Evolutionary conservation across 2,888 invertebrate species (phyloP), one percentile per base, ranked within the genome.

Genomic region (Ochropleura leucogaster): DNA sequence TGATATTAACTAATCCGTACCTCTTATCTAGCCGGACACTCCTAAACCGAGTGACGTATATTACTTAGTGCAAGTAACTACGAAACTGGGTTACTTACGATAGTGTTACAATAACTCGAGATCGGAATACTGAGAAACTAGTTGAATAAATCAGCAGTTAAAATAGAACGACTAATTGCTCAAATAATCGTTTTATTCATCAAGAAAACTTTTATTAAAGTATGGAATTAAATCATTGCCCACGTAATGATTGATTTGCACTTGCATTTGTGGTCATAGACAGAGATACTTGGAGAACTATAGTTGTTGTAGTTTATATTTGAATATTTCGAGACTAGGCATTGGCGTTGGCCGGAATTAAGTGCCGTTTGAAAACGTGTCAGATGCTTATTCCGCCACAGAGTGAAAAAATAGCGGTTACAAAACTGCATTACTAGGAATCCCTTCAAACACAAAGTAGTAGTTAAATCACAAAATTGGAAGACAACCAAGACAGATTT

Each of bases 71-170:
- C 78, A 66, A 75, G 75, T 74, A 68, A 74, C 69, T 47, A 65
- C 46, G 46, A 75, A 87, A 70, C 81, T 84, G 68, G 88, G 88
- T 86, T 80, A 85, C 82, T 76, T 79, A 83, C 68, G 83, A 85
- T 82, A 79, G 66, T 78, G 70, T 84, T 75, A 71, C 77, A 85
- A 83, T 82, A 85, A 80, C 59, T 74, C 55, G 70, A 72, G 77
- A 78, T 77, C 73, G 20, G 66, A 72, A 55, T 76, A 82, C 72
- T 74, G n/a, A 77, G 74, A 68, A 77, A 70, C 65, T 59, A n/a
- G 69, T 70, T 75, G 71, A 80, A 78, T 80, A 72, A 59, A 79
- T 72, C 42, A 69, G 53, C 71, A 60, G 40, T 66, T 68, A 63
- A 79, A 85, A 80, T 83, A 80, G 73, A 75, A 72, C 42, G 67